Percentiles rank a stretch among this genome's conserved stretches.
These are phyloP conservation scores for Formica aserva DNA, from an alignment of 2,888 invertebrate species.

Conservation along the genomic window DNA sequence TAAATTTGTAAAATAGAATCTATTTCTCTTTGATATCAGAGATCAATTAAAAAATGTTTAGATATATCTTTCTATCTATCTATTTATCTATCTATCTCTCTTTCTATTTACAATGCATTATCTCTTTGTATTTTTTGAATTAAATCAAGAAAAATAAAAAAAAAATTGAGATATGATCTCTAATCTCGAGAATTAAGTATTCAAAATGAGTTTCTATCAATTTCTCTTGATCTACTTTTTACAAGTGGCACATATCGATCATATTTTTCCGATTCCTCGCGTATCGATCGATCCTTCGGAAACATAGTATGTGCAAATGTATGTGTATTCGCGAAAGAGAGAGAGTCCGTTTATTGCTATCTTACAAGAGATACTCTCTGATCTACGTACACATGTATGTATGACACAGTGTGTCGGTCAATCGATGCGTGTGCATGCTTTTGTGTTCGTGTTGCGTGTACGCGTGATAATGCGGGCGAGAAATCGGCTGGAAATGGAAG, in stretches of 20 bases:
- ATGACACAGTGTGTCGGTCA: not conserved
- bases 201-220: constrained; percentile 27
- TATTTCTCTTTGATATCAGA: not conserved
- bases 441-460: constrained; percentile 10
- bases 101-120: not conserved
- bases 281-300: constrained; percentile 56
- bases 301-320: constrained; percentile 31
- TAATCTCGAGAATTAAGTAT: not conserved
- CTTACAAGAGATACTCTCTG: constrained; percentile 77
- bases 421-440: constrained; percentile 14
- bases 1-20: constrained; percentile 14
- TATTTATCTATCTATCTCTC: no score
- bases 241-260: not conserved
- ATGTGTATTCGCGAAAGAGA: constrained; percentile 77
- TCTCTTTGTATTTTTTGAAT: not conserved
- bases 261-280: constrained; percentile 41
- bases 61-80: not conserved
- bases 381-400: constrained; percentile 6
- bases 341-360: constrained; percentile 81
- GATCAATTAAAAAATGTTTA: not conserved
- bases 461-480: constrained; percentile 46
- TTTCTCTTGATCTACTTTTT: constrained; percentile 35
- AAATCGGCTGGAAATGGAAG: constrained; percentile 51
- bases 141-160: not conserved
- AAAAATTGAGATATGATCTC: not conserved